These are phyloP conservation scores for Paratilapia polleni DNA, from an alignment of 2,113 vertebrate genomes.

Conservation along the genomic window DNA sequence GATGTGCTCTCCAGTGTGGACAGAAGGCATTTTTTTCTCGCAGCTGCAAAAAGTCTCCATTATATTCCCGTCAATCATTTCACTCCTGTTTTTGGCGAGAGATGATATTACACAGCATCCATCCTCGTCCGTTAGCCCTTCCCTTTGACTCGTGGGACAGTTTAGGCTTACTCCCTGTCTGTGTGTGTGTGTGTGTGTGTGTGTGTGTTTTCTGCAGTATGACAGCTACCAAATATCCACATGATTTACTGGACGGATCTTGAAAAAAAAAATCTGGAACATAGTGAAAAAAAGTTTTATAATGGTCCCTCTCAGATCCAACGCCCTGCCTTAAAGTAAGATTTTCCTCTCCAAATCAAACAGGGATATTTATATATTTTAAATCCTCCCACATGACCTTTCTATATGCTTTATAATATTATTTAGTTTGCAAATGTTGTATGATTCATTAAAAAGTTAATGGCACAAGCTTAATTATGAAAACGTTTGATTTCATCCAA, in stretches of 20 bases:
- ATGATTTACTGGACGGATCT: slow-evolving; percentile 19
- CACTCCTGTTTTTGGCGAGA: slow-evolving; percentile 38
- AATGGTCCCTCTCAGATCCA: slow-evolving; percentile 16
- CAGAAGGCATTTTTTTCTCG: neutral
- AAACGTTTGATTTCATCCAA: neutral
- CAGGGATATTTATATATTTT: neutral
- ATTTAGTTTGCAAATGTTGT: neutral
- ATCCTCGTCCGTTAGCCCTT: slow-evolving; percentile 5
- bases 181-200: neutral
- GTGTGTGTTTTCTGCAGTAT: neutral
- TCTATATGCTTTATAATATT: neutral
- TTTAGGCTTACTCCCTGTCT: neutral
- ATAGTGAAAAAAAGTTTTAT: slow-evolving; percentile 1
- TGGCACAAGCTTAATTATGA: neutral
- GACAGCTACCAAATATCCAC: slow-evolving; percentile 39
- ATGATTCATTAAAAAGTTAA: neutral
- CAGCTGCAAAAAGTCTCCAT: slow-evolving; percentile 46
- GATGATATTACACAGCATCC: slow-evolving; percentile 11
- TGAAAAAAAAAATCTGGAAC: neutral
- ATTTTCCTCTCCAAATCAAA: slow-evolving; percentile 25
- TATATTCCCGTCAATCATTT: slow-evolving; percentile 48
- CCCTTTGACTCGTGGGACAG: slow-evolving; percentile 18
- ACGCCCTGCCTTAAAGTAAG: slow-evolving; percentile 4
- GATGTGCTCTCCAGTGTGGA: neutral
- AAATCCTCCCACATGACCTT: neutral